Evolutionary conservation across 2,888 invertebrate genomes (phyloP).

Genomic region (Torymus aiolomorphi): DNA sequence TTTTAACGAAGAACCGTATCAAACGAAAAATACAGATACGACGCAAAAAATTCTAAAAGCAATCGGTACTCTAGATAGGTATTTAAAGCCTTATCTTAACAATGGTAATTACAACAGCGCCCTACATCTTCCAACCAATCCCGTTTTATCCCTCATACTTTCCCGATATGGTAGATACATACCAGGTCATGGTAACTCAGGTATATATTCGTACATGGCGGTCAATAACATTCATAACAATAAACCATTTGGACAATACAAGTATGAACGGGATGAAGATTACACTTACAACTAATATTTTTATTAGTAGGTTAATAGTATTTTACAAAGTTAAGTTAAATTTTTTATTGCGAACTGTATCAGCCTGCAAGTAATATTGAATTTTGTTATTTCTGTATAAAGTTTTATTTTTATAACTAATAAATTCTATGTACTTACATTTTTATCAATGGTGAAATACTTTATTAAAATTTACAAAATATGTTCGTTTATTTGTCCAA

Average conservation of each 20-base stretch:
- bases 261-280: slow-evolving; percentile 62
- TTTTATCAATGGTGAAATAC: too few relatives aligned
- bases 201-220: slow-evolving; percentile 79
- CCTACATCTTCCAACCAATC: slow-evolving; percentile 79
- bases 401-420: too few relatives aligned
- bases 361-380: too few relatives aligned
- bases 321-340: too few relatives aligned
- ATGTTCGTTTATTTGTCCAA: too few relatives aligned
- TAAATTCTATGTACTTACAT: too few relatives aligned
- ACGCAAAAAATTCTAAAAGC: slow-evolving; percentile 14
- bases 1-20: slow-evolving; percentile 16
- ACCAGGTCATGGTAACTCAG: slow-evolving; percentile 66
- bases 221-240: slow-evolving; percentile 83
- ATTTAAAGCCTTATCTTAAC: slow-evolving; percentile 61
- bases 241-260: slow-evolving; percentile 81
- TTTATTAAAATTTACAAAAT: too few relatives aligned
- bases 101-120: slow-evolving; percentile 77
- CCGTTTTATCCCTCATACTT: slow-evolving; percentile 79
- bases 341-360: too few relatives aligned
- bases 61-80: slow-evolving; percentile 64
- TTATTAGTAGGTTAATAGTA: too few relatives aligned
- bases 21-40: slow-evolving; percentile 59
- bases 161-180: slow-evolving; percentile 82
- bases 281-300: too few relatives aligned
- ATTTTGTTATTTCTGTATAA: too few relatives aligned